Conservation (phyloP, 2,888 invertebrate genomes). For the Tachina lurida region DNA sequence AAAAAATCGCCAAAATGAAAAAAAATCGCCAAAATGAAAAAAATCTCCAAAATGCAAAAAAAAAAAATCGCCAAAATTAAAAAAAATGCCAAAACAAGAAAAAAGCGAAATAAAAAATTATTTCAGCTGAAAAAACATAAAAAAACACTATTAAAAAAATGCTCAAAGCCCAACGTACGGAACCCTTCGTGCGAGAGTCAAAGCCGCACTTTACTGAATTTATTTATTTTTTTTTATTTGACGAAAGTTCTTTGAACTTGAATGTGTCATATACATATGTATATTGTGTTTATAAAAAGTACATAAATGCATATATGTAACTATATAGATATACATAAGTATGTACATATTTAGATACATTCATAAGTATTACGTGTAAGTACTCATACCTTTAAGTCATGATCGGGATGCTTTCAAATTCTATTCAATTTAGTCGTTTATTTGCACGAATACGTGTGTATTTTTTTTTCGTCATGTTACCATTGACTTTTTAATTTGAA, state of each 20-base stretch:
- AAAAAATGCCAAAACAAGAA: too few species aligned
- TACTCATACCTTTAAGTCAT: constrained; percentile 24
- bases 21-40: too few species aligned
- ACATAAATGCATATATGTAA: neutral
- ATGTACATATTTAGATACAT: neutral
- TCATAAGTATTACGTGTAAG: neutral
- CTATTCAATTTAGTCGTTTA: neutral
- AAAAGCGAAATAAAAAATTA: too few species aligned
- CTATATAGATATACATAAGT: neutral
- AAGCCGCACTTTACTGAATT: too few species aligned
- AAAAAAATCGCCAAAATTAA: too few species aligned
- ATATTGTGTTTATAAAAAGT: neutral
- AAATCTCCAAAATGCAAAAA: too few species aligned
- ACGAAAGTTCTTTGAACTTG: constrained; percentile 54
- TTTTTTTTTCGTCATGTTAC: constrained; percentile 16
- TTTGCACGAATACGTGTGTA: too few species aligned
- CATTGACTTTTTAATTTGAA: constrained; percentile 58
- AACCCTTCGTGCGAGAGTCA: too few species aligned
- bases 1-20: too few species aligned
- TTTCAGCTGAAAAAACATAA: too few species aligned
- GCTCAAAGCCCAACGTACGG: too few species aligned
- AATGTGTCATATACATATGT: constrained; percentile 35
- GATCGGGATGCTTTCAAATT: constrained; percentile 43
- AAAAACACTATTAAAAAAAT: too few species aligned
- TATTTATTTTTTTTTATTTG: neutral